phyloP scores from a whole-genome alignment of 2,888 invertebrate genomes.

The Nudaria mundana region DNA sequence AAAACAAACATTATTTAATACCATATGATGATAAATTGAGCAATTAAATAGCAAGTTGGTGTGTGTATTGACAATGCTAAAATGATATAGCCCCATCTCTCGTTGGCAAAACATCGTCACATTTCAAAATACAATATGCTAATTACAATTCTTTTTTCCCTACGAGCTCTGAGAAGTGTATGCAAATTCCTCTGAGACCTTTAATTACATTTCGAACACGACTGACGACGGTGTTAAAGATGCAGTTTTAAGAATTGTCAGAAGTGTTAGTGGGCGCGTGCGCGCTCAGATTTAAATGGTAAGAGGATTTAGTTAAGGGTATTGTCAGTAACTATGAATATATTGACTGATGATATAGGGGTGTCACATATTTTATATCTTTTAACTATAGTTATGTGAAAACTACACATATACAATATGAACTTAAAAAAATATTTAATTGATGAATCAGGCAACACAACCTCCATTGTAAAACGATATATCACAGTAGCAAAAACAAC shows the following conservation, averaged over 20 bases:
- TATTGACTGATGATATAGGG: conserved; percentile 50
- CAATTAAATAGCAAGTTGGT: too few species aligned
- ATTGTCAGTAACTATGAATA: conserved; percentile 62
- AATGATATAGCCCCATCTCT: conserved; percentile 66
- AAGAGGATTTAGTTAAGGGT: conserved; percentile 60
- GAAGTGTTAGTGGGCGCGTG: conserved; percentile 52
- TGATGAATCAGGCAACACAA: conserved; percentile 19
- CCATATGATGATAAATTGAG: too few species aligned
- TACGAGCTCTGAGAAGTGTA: conserved; percentile 75
- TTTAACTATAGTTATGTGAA: background rate
- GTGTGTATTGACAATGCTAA: too few species aligned
- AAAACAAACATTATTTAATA: too few species aligned
- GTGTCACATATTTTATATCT: conserved; percentile 20
- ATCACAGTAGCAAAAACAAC: conserved; percentile 37
- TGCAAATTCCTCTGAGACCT: conserved; percentile 72
- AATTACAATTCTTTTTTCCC: conserved; percentile 70
- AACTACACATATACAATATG: too few species aligned
- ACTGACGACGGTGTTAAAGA: conserved; percentile 71
- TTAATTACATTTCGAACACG: conserved; percentile 78
- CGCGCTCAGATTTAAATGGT: conserved; percentile 58
- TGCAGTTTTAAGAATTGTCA: conserved; percentile 73
- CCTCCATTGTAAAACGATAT: conserved; percentile 26
- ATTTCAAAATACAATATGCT: conserved; percentile 80
- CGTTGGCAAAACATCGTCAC: conserved; percentile 74
- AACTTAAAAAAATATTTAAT: background rate